These are phyloP conservation scores for Xestia ashworthii DNA, from an alignment of 2,888 invertebrate species.

Conservation along the genomic window DNA sequence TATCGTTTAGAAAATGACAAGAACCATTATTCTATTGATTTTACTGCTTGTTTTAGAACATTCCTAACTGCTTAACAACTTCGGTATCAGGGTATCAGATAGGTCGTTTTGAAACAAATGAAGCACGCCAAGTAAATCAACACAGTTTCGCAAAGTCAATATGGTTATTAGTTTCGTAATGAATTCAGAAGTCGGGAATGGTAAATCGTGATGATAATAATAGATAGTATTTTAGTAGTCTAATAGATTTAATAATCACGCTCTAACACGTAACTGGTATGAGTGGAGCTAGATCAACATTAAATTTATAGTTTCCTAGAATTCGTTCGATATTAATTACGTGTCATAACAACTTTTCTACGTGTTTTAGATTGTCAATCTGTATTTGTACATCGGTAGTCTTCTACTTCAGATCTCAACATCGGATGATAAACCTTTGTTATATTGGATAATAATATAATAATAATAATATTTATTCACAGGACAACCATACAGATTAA, in stretches of 20 bases:
- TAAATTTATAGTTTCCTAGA: conserved; percentile 11
- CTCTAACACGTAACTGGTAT: conserved; percentile 16
- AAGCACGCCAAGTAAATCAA: conserved; percentile 67
- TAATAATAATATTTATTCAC: too few species aligned
- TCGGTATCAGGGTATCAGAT: conserved; percentile 53
- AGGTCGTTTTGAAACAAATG: conserved; percentile 62
- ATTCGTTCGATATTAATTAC: conserved; percentile 7
- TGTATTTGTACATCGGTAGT: not conserved
- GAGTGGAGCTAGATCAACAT: conserved; percentile 4
- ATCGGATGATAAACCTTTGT: not conserved
- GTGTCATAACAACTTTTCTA: conserved; percentile 15
- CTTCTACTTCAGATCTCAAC: not conserved
- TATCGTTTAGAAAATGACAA: conserved; percentile 58
- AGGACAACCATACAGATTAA: too few species aligned
- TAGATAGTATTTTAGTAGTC: conserved; percentile 40
- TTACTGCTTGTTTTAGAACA: conserved; percentile 48
- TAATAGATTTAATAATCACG: conserved; percentile 38
- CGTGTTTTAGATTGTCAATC: not conserved
- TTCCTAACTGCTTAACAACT: conserved; percentile 55
- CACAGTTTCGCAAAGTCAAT: conserved; percentile 68
- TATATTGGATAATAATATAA: too few species aligned
- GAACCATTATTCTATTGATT: conserved; percentile 60
- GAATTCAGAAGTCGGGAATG: conserved; percentile 59
- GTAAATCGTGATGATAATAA: conserved; percentile 55
- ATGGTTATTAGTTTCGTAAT: conserved; percentile 64